These are phyloP conservation scores for Hesperia comma DNA, from an alignment of 2,888 invertebrate genomes.

Conservation along the genomic window DNA sequence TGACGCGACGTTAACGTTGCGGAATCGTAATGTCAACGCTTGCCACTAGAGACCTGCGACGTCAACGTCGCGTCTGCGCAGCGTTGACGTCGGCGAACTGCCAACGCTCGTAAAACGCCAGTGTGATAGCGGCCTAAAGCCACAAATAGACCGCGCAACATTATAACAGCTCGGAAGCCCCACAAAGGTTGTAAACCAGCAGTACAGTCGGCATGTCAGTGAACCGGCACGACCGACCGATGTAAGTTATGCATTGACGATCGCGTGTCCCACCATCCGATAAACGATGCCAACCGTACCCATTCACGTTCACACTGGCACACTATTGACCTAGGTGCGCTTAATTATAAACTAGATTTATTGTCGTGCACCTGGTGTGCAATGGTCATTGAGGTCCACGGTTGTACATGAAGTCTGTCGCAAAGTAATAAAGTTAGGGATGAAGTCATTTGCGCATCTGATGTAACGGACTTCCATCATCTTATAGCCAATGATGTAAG, in stretches of 20 bases:
- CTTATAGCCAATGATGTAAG: too few species aligned
- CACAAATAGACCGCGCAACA: not conserved
- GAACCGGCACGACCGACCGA: not conserved
- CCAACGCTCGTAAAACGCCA: too few species aligned
- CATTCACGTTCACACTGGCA: constrained; percentile 42
- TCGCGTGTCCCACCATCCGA: constrained; percentile 46
- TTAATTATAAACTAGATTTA: constrained; percentile 4
- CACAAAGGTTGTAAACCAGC: constrained; percentile 1
- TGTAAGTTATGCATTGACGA: constrained; percentile 6
- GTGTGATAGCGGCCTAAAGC: not conserved
- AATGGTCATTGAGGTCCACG: not conserved
- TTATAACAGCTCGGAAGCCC: constrained; percentile 6
- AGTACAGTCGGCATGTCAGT: constrained; percentile 9
- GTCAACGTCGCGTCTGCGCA: too few species aligned
- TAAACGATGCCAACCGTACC: constrained; percentile 41
- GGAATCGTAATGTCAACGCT: too few species aligned
- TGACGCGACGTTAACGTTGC: too few species aligned
- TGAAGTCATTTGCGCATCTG: too few species aligned
- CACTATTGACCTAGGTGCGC: constrained; percentile 30
- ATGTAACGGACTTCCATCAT: too few species aligned
- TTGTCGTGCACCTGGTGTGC: not conserved
- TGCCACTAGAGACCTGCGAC: too few species aligned
- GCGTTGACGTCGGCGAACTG: too few species aligned
- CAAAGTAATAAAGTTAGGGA: too few species aligned
- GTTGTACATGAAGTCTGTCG: not conserved